phyloP scores from a whole-genome alignment of 2,888 invertebrate genomes.

The Drosophila falleni region DNA sequence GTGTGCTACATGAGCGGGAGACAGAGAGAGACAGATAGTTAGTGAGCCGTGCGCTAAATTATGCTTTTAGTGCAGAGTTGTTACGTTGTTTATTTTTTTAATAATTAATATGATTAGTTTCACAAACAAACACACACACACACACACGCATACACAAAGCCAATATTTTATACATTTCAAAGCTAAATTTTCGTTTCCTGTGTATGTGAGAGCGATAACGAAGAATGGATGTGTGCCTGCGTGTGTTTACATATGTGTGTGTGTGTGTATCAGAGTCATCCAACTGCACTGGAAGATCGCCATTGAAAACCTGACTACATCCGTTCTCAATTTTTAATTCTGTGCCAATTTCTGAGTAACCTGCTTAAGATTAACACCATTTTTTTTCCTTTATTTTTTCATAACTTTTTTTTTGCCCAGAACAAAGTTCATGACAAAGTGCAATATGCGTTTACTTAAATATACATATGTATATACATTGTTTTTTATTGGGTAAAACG shows the following conservation, averaged over 20 bases:
- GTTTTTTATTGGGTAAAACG: conserved; percentile 25
- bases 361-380: conserved; percentile 3
- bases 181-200: neutral
- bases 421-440: conserved; percentile 71
- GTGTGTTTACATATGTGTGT: conserved; percentile 15
- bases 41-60: conserved; percentile 17
- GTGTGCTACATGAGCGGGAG: conserved; percentile 1
- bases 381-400: conserved; percentile 1
- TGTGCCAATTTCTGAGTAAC: conserved; percentile 42
- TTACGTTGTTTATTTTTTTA: conserved; percentile 45
- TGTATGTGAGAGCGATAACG: conserved; percentile 6
- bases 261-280: neutral
- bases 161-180: conserved; percentile 5
- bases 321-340: neutral
- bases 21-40: neutral
- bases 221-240: conserved; percentile 12
- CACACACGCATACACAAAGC: conserved; percentile 2
- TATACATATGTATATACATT: neutral
- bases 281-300: neutral
- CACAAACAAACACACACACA: conserved; percentile 15
- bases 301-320: neutral
- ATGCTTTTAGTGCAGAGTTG: conserved; percentile 45
- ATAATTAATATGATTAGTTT: conserved; percentile 23
- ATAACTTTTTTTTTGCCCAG: conserved; percentile 39
- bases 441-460: conserved; percentile 67